These are phyloP conservation scores for Homarus americanus DNA, from an alignment of 1,140 invertebrate species.

Conservation along the genomic window DNA sequence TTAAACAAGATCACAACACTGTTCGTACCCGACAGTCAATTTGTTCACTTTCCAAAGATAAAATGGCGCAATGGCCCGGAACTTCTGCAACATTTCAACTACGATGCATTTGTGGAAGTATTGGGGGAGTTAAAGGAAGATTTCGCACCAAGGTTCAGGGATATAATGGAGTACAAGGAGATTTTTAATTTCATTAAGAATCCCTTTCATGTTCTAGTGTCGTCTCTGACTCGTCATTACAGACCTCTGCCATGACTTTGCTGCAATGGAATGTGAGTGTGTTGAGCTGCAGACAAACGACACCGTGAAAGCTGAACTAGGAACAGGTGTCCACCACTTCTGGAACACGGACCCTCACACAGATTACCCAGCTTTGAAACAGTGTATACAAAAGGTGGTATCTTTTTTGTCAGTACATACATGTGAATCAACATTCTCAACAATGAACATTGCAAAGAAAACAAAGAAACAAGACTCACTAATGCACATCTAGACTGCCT, in stretches of 20 bases:
- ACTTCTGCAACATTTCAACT: constrained; percentile 5
- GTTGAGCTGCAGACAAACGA: constrained; percentile 30
- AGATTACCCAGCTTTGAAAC: background rate
- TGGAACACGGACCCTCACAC: background rate
- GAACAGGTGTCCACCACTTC: background rate
- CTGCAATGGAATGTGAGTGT: constrained; percentile 33
- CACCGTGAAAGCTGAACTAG: background rate
- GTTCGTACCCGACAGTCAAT: too few relatives aligned
- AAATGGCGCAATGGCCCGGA: too few relatives aligned
- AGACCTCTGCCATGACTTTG: constrained; percentile 30
- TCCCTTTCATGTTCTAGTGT: constrained; percentile 27
- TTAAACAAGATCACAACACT: constrained; percentile 15
- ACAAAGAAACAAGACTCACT: constrained; percentile 34
- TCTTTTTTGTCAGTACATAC: too few relatives aligned
- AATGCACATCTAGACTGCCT: too few relatives aligned
- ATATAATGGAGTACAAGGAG: background rate
- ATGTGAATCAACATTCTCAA: too few relatives aligned
- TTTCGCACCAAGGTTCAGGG: background rate
- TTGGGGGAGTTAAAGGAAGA: constrained; percentile 1
- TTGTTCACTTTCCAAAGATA: background rate
- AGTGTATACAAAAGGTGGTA: too few relatives aligned
- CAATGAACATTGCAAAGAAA: constrained; percentile 45
- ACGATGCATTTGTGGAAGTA: background rate
- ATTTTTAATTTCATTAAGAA: constrained; percentile 27
- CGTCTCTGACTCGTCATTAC: constrained; percentile 22